Evolutionary conservation across 2,888 invertebrate genomes (phyloP), one percentile per base, ranked within the genome.

Genomic region (Phasia obesa): DNA sequence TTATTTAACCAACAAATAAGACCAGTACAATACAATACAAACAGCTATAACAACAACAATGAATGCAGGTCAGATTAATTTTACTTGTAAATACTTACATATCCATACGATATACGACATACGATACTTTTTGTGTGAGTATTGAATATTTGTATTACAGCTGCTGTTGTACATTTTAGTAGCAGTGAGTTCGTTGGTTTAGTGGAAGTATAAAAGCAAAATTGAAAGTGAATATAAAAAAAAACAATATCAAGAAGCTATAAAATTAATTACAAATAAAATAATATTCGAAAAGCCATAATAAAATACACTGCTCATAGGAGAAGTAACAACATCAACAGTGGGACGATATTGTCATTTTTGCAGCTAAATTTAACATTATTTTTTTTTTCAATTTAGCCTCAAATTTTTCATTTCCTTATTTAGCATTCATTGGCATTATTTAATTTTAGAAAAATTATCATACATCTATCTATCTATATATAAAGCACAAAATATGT

Each of bases 221-320:
- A 13, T n/a, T 38, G 42, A 51, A 42, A 71, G 49, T 71, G 78
- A 35, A 57, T 79, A 73, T 59, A 9, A 31, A 6, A 47, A 57
- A 73, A 67, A 44, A 23, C 67, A 69, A 69, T 80, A 74, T 74
- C 64, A 62, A 49, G 31, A 55, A 64, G 44, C 69, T 53, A 67
- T 80, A 64, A 74, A 80, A 69, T 74, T 60, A 62, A 80, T 55
- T 27, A 77, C 23, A 69, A 35, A 35, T 23, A 47, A 71, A 67
- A 47, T 38, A 21, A 23, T 23, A 60, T 13, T 44, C 42, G 27
- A 69, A 62, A 60, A 60, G 69, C 31, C 35, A 60, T 69, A 75
- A 60, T 64, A 55, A 64, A 74, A 64, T 21, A 74, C 25, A 35
- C 11, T 42, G 53, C 27, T 31, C 13, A 7, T 35, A 51, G 13